A percentile compares a stretch with the other conserved stretches of the same genome.
phyloP scores from a whole-genome alignment of 2,888 invertebrate genomes.

The Hirudinaria manillensis region DNA sequence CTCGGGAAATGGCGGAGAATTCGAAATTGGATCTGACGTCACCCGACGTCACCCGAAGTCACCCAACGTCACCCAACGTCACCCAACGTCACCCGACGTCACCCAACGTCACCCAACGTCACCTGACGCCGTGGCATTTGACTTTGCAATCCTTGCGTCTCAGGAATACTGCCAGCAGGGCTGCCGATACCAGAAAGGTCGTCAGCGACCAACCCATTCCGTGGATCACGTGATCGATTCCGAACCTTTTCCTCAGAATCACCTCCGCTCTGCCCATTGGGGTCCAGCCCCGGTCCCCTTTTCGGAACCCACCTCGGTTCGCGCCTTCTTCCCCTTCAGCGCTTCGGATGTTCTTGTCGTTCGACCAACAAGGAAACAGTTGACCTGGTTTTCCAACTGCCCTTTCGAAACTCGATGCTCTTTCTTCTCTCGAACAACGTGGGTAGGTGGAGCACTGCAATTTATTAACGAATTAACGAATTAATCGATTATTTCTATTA shows the following conservation, averaged over 20 bases:
- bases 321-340: no score
- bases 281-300: no score
- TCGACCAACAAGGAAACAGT: not conserved
- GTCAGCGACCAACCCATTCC: not conserved
- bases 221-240: constrained; percentile 2
- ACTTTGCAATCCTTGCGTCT: not conserved
- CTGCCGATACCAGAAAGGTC: not conserved
- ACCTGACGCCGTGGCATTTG: not conserved
- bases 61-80: no score
- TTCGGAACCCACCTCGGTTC: no score
- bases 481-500: no score
- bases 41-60: no score
- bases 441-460: constrained; percentile 13
- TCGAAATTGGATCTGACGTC: no score
- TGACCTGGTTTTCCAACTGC: not conserved
- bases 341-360: no score
- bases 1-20: no score
- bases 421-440: not conserved
- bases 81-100: no score
- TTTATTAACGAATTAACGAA: not conserved
- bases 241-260: not conserved
- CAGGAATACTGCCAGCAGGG: not conserved
- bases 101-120: no score
- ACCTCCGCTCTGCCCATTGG: not conserved
- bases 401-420: not conserved